Evolutionary conservation across 1,140 invertebrate species (phyloP).

Genomic region (Leptoteleia sp.): DNA sequence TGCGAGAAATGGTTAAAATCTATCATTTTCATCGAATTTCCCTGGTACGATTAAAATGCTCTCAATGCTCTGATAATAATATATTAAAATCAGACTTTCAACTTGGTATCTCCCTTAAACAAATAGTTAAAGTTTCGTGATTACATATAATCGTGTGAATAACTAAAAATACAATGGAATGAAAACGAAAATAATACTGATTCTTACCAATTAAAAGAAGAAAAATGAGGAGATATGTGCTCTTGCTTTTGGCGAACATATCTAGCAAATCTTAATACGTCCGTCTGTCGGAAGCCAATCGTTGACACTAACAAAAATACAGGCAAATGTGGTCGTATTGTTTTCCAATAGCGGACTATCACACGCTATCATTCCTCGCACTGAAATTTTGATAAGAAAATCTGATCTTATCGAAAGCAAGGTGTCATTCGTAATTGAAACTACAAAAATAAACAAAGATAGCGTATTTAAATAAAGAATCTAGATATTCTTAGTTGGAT

Average conservation of each 20-base stretch:
- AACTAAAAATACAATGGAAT: no score
- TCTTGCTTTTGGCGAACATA: constrained; percentile 9
- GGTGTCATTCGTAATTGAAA: constrained; percentile 29
- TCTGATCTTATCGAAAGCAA: constrained; percentile 42
- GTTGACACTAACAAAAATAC: constrained; percentile 9
- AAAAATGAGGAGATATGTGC: constrained; percentile 1
- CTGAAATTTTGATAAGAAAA: constrained; percentile 58
- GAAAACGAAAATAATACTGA: no score
- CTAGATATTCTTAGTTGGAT: neutral
- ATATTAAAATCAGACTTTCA: no score
- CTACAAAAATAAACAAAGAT: constrained; percentile 21
- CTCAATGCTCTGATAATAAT: no score
- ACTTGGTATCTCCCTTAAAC: no score
- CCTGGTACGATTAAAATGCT: no score
- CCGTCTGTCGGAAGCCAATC: neutral
- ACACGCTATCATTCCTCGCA: constrained; percentile 37
- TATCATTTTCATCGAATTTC: no score
- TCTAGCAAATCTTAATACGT: neutral
- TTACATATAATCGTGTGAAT: no score
- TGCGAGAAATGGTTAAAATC: no score
- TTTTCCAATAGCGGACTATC: constrained; percentile 43
- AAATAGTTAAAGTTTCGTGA: no score
- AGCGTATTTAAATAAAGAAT: constrained; percentile 24
- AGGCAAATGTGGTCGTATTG: constrained; percentile 26
- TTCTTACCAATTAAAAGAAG: constrained; percentile 10